Base-by-base conservation (phyloP, 2,888 invertebrate species). In the Xanthostigma xanthostigma region DNA sequence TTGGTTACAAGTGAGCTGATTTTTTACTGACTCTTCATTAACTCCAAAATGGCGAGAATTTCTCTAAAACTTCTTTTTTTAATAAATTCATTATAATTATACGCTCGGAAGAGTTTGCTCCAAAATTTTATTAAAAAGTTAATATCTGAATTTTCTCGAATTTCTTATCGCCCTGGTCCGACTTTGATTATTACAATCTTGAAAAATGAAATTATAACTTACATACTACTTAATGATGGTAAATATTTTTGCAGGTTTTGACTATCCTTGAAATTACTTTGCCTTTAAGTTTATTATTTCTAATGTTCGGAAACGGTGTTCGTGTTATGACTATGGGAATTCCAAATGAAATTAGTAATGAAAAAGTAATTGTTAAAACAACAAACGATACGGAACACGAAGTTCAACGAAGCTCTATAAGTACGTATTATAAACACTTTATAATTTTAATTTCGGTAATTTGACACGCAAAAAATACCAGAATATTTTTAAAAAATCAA, bases 221-320 rank as follows among this genome's bases (percentile, higher is more conserved):
- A 36, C 13, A 46, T 8, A 46, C 27, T 36, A 36, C 27, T n/a
- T 8, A 37, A 34, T 46, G 43, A 45, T 37, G 27, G 9, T 46
- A 34, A 48, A 11, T 48, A 39, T 42, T 48, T 51, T 69, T 66
- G 14, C 72, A 85, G 78, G 86, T 86, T 0, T 74, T 96, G 49
- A 91, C 94, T 0, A 78, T 86, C 63, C 64, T 96, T 57, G 93
- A 92, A 61, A 91, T 96, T 53, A 79, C 87, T 44, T 88, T 95
- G 51, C 94, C 95, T 0, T 68, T 96, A 45, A 76, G 81, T 8
- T 81, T 94, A 55, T 69, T 96, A 41, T 90, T 95, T 64, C 80
- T 84, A 27, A 85, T 95, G 74, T 94, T 96, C 68, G 86, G 84
- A 53, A 84, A 86, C 60, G 94, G 94, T 6, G 86, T 90, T 5